A percentile compares a stretch with the other conserved stretches of the same genome.
Evolutionary conservation across 2,113 vertebrate species (phyloP).

Genomic region (Larimichthys crocea): DNA sequence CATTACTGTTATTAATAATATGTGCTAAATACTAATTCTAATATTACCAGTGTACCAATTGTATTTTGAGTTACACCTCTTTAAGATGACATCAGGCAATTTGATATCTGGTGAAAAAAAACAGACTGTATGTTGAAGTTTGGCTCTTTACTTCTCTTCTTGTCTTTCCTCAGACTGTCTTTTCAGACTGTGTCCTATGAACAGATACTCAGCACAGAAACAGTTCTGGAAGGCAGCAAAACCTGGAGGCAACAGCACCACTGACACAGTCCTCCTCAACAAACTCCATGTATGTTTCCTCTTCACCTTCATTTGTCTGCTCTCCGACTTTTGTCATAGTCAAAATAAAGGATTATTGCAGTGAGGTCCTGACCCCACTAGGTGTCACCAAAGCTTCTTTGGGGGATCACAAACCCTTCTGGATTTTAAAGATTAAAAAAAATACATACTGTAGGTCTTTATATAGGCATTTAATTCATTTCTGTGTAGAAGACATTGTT

Average conservation of each 20-base stretch:
- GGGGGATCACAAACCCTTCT: too few relatives aligned
- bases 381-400: too few relatives aligned
- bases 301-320: not conserved
- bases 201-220: conserved; percentile 98
- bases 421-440: too few relatives aligned
- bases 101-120: not conserved
- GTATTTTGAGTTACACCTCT: not conserved
- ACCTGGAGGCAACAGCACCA: conserved; percentile 95
- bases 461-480: too few relatives aligned
- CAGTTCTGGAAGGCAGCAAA: conserved; percentile 99
- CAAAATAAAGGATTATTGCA: not conserved
- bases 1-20: not conserved
- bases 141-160: not conserved
- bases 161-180: conserved; percentile 89
- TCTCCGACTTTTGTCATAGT: not conserved
- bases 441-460: too few relatives aligned
- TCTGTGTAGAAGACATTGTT: too few relatives aligned
- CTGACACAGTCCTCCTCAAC: conserved; percentile 94
- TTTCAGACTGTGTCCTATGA: conserved; percentile 99
- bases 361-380: too few relatives aligned
- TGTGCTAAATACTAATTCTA: too few relatives aligned
- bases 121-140: not conserved
- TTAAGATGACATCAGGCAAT: not conserved
- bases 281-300: conserved; percentile 90
- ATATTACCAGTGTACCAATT: not conserved